Conservation (phyloP, 2,888 invertebrate genomes). For the Drosophila meridionalis region DNA sequence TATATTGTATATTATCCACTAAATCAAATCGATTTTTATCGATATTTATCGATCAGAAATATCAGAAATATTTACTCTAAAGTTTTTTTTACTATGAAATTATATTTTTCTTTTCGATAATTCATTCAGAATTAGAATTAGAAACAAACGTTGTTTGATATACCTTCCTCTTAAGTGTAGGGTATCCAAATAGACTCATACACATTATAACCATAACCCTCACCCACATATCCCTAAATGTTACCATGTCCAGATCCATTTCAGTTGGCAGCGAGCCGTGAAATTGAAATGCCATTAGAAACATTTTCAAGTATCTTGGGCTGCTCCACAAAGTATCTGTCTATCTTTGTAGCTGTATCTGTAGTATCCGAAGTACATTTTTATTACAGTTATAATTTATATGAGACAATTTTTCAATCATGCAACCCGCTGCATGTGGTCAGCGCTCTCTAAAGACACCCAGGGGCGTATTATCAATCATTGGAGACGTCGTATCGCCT, state of each 20-base stretch:
- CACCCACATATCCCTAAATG: background rate
- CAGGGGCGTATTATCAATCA: conserved; percentile 68
- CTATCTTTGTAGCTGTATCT: conserved; percentile 15
- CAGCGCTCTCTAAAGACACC: conserved; percentile 43
- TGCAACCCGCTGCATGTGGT: conserved; percentile 64
- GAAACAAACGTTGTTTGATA: background rate
- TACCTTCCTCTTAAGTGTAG: background rate
- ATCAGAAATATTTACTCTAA: too few relatives aligned
- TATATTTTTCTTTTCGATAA: too few relatives aligned
- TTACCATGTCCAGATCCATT: conserved; percentile 12
- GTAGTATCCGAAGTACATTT: conserved; percentile 32
- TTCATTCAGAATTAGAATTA: too few relatives aligned
- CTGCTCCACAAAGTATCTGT: conserved; percentile 2
- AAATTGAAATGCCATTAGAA: conserved; percentile 75
- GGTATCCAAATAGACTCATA: conserved; percentile 19
- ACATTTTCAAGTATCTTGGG: conserved; percentile 16
- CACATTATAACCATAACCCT: background rate
- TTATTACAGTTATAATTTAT: conserved; percentile 80
- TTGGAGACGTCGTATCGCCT: conserved; percentile 33
- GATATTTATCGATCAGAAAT: too few relatives aligned
- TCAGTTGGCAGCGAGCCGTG: conserved; percentile 25
- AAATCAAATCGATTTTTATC: background rate
- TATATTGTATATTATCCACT: too few relatives aligned
- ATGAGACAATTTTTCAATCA: conserved; percentile 76
- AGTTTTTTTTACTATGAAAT: too few relatives aligned